phyloP scores from a whole-genome alignment of 2,797 vertebrate species.

The Thripadectes ignobilis region DNA sequence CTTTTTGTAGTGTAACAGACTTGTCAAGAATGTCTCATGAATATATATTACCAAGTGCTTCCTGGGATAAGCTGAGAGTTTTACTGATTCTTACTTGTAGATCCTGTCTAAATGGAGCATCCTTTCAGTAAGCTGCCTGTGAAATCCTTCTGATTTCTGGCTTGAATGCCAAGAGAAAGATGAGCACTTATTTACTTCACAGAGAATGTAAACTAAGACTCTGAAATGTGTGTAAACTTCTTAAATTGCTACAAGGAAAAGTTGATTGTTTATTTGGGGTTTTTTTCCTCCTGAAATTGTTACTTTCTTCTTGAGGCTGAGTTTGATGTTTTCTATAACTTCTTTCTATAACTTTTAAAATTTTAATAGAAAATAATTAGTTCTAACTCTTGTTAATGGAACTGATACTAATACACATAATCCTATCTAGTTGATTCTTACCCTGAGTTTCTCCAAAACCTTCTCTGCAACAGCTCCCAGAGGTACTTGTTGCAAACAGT shows the following conservation, averaged over 20 bases:
- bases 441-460: neutral
- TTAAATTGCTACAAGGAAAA: neutral
- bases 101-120: neutral
- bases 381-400: neutral
- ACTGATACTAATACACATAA: neutral
- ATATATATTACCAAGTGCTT: neutral
- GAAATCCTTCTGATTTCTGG: neutral
- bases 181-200: neutral
- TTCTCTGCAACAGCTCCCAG: neutral
- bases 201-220: neutral
- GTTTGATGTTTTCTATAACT: neutral
- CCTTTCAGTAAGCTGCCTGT: neutral
- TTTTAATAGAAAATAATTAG: neutral
- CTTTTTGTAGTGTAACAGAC: neutral
- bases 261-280: no score
- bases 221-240: neutral
- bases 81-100: neutral
- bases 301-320: neutral
- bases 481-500: neutral
- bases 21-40: neutral
- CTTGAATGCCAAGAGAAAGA: neutral
- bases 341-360: neutral
- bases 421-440: neutral
- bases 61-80: neutral
- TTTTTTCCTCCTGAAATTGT: neutral